phyloP scores from a whole-genome alignment of 1,140 invertebrate species.

The Eupristina koningsbergeri region DNA sequence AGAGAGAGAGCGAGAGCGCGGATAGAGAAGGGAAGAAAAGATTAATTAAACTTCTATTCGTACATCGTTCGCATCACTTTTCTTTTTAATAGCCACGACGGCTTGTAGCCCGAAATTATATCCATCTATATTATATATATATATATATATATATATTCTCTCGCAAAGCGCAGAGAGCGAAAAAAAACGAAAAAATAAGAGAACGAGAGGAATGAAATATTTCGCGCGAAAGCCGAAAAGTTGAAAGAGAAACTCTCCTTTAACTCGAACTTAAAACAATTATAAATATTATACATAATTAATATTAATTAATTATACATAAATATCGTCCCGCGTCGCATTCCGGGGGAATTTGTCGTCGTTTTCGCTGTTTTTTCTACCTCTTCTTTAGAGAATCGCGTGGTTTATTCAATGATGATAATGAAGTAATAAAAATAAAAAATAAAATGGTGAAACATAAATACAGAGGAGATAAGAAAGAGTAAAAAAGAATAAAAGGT shows the following conservation, averaged over 20 bases:
- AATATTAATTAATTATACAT: conserved; percentile 54
- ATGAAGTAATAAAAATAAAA: conserved; percentile 20
- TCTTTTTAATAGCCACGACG: conserved; percentile 50
- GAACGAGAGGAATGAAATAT: conserved; percentile 1
- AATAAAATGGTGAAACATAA: conserved; percentile 11
- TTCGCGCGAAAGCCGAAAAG: conserved; percentile 30
- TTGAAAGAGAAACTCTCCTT: conserved; percentile 44
- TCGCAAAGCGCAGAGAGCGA: conserved; percentile 19
- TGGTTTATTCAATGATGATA: conserved; percentile 56
- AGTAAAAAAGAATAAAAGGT: conserved; percentile 54
- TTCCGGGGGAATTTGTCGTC: conserved; percentile 65
- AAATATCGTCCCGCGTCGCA: conserved; percentile 59
- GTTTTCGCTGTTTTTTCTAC: conserved; percentile 72
- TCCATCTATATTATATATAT: conserved; percentile 33
- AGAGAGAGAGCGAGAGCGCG: conserved; percentile 37
- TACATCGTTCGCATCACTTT: conserved; percentile 41
- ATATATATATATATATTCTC: conserved; percentile 40
- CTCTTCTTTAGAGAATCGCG: conserved; percentile 68
- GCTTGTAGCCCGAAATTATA: too few relatives aligned
- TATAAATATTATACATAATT: conserved; percentile 65
- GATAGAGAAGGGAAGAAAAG: conserved; percentile 27
- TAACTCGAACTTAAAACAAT: conserved; percentile 55
- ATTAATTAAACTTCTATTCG: conserved; percentile 41
- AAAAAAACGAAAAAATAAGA: conserved; percentile 15
- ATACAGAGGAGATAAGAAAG: conserved; percentile 48